phyloP scores from a whole-genome alignment of 1,140 invertebrate species.

The Diachasmimorpha longicaudata region DNA sequence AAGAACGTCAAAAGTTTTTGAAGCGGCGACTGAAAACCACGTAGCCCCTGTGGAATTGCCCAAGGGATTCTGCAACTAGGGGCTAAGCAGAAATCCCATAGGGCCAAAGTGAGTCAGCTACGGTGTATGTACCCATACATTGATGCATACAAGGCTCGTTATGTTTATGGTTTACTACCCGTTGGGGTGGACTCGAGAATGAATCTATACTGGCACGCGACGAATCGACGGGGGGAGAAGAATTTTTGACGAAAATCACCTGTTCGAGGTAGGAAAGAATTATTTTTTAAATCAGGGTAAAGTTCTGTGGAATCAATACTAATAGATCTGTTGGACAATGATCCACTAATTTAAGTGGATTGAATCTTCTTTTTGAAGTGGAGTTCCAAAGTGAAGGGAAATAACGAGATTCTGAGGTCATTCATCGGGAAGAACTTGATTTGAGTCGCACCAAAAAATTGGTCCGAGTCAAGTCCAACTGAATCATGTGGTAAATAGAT shows the following conservation, averaged over 20 bases:
- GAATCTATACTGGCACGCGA: not conserved
- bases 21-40: constrained; percentile 44
- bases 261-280: not conserved
- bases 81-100: constrained; percentile 48
- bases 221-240: not conserved
- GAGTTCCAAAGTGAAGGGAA: too few species aligned
- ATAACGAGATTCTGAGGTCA: too few species aligned
- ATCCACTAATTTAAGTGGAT: too few species aligned
- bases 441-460: too few species aligned
- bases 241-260: not conserved
- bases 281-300: not conserved
- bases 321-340: too few species aligned
- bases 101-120: constrained; percentile 58
- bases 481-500: too few species aligned
- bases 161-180: constrained; percentile 53
- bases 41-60: constrained; percentile 36
- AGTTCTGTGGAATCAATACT: too few species aligned
- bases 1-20: constrained; percentile 31
- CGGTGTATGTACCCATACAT: not conserved
- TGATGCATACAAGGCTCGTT: constrained; percentile 42
- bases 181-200: not conserved
- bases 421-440: too few species aligned
- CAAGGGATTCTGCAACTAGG: constrained; percentile 22
- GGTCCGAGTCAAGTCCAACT: too few species aligned
- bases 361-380: too few species aligned